These are phyloP conservation scores for Pungitius pungitius DNA, from an alignment of 2,113 vertebrate genomes.

Conservation along the genomic window DNA sequence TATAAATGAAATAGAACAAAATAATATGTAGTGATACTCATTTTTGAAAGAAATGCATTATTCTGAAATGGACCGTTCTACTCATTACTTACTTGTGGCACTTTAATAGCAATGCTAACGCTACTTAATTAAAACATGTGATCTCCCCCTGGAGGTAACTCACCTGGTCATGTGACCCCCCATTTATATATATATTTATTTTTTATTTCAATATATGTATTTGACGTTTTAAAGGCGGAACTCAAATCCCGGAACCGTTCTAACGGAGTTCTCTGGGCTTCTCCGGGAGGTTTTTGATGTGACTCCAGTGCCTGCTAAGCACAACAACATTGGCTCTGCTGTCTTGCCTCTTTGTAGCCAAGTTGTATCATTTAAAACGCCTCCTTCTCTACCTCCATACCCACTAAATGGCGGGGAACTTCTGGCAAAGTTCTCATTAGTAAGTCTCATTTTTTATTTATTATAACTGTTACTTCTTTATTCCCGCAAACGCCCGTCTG, in stretches of 20 bases:
- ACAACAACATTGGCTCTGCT: conserved; percentile 31
- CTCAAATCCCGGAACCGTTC: conserved; percentile 29
- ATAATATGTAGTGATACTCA: too few relatives aligned
- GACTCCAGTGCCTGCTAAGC: conserved; percentile 31
- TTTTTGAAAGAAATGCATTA: neutral
- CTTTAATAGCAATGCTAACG: neutral
- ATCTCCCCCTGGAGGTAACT: neutral
- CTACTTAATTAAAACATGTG: neutral
- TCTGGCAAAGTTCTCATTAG: conserved; percentile 87
- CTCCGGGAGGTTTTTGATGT: conserved; percentile 29
- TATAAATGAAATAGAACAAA: too few relatives aligned
- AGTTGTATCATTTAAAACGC: conserved; percentile 29
- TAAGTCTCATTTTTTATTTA: conserved; percentile 60
- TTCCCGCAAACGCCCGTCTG: conserved; percentile 11
- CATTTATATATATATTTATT: too few relatives aligned
- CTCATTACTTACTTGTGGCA: neutral
- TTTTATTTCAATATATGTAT: too few relatives aligned
- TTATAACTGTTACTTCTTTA: conserved; percentile 24
- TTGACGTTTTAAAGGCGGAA: conserved; percentile 10
- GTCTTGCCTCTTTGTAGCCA: conserved; percentile 21
- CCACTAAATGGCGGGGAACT: conserved; percentile 82
- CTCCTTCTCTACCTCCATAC: conserved; percentile 64
- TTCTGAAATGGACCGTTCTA: neutral
- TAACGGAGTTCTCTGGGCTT: rapidly evolving
- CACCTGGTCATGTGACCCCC: conserved; percentile 74